A percentile compares a stretch with the other conserved stretches of the same genome.
phyloP scores from a whole-genome alignment of 2,888 invertebrate species.

The Meteorus colon region DNA sequence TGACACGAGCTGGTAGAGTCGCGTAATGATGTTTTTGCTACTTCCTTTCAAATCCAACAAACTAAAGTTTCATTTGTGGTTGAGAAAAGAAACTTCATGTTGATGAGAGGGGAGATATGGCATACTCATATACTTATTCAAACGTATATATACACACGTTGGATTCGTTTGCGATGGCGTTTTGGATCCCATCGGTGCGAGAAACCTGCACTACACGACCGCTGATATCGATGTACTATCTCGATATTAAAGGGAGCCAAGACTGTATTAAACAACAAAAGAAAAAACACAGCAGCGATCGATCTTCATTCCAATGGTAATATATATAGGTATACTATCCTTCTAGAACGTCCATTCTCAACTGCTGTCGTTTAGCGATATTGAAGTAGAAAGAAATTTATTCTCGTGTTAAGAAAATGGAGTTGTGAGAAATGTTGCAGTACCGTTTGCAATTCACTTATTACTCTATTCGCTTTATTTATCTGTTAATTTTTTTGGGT shows the following conservation, averaged over 20 bases:
- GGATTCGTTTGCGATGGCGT: background rate
- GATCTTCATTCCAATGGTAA: conserved; percentile 70
- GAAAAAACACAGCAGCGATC: conserved; percentile 62
- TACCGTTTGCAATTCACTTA: background rate
- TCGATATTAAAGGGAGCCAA: conserved; percentile 59
- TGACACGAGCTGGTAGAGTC: conserved; percentile 40
- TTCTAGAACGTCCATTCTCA: conserved; percentile 20
- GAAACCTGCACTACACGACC: conserved; percentile 69
- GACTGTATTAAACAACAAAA: background rate
- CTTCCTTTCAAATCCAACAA: background rate
- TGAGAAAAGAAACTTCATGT: conserved; percentile 1
- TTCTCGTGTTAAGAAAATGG: background rate
- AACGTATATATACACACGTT: background rate
- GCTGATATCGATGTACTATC: conserved; percentile 73
- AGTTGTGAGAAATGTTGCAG: background rate
- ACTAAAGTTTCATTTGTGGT: background rate
- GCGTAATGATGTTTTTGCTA: conserved; percentile 31
- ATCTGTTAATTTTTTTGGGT: background rate
- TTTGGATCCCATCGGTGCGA: conserved; percentile 51
- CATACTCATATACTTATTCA: conserved; percentile 1
- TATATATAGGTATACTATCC: background rate
- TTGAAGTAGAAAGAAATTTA: background rate
- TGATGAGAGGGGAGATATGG: conserved; percentile 17
- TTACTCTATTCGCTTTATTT: background rate
- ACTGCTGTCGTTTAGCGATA: conserved; percentile 22